A percentile compares a stretch with the other conserved stretches of the same genome.
phyloP scores from a whole-genome alignment of 2,113 vertebrate species.

The Rhynchomys soricoides region DNA sequence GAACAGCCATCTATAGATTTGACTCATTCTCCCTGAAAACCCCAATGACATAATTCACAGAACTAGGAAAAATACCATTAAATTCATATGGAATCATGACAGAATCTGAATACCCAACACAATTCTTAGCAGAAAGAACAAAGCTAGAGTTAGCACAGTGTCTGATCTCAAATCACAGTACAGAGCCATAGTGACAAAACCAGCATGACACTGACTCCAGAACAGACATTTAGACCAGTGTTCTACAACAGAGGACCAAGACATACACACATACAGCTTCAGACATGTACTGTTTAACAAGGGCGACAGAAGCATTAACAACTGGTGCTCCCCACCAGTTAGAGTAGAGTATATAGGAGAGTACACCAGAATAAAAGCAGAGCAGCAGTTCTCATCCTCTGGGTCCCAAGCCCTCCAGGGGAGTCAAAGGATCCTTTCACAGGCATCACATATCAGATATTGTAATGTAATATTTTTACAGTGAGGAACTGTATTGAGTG shows the following conservation, averaged over 20 bases:
- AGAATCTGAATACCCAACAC: not conserved
- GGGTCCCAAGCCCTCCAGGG: not conserved
- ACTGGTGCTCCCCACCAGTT: not conserved
- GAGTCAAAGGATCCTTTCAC: no score
- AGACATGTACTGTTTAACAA: not conserved
- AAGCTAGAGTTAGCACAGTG: not conserved
- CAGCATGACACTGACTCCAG: not conserved
- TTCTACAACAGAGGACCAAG: not conserved
- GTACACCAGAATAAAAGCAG: not conserved
- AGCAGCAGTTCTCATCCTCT: not conserved
- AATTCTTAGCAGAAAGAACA: not conserved
- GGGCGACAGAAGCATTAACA: not conserved
- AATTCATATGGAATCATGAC: not conserved
- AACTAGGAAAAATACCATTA: not conserved
- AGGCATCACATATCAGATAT: no score
- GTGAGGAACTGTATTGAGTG: not conserved
- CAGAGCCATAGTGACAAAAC: not conserved
- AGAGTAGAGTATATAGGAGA: no score
- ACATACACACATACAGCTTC: no score
- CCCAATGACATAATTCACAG: not conserved
- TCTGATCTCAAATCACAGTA: not conserved
- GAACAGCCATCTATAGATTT: not conserved
- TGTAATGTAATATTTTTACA: no score
- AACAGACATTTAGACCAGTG: not conserved
- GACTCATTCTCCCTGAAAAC: not conserved